Evolutionary conservation across 2,797 vertebrate genomes (phyloP).

Genomic region (Heliangelus exortis): DNA sequence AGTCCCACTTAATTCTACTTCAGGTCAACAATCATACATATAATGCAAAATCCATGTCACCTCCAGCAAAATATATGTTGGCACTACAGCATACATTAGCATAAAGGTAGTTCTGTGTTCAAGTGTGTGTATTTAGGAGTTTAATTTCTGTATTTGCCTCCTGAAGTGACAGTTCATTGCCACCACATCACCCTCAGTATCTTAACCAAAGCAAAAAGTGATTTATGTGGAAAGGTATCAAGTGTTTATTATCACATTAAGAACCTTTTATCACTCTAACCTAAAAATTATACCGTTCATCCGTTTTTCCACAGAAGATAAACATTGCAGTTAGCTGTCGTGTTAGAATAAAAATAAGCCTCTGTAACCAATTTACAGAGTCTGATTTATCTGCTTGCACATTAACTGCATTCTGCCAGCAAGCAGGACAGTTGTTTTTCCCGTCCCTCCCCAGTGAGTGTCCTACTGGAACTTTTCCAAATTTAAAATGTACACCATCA

Average conservation of each 20-base stretch:
- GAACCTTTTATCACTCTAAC: not conserved
- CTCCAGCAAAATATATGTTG: not conserved
- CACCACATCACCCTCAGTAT: not conserved
- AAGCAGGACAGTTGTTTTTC: not conserved
- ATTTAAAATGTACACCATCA: not conserved
- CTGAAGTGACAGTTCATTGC: not conserved
- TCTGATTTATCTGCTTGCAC: not conserved
- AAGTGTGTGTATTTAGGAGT: not conserved
- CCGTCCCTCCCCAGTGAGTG: not conserved
- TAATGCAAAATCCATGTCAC: not conserved
- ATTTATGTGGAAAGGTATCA: not conserved
- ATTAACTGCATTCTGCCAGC: not conserved
- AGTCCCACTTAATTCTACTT: not conserved
- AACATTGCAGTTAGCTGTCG: not conserved
- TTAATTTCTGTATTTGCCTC: not conserved
- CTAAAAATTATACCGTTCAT: not conserved
- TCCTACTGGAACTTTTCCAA: not conserved
- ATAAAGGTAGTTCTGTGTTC: not conserved
- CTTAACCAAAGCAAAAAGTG: not conserved
- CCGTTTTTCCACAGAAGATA: not conserved
- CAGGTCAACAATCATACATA: not conserved
- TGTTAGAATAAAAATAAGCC: not conserved
- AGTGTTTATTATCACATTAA: not conserved
- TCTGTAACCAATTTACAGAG: not conserved
- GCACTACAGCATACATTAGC: not conserved